These are phyloP conservation scores for Diaprepes abbreviatus DNA, from an alignment of 2,888 invertebrate genomes.

Conservation along the genomic window DNA sequence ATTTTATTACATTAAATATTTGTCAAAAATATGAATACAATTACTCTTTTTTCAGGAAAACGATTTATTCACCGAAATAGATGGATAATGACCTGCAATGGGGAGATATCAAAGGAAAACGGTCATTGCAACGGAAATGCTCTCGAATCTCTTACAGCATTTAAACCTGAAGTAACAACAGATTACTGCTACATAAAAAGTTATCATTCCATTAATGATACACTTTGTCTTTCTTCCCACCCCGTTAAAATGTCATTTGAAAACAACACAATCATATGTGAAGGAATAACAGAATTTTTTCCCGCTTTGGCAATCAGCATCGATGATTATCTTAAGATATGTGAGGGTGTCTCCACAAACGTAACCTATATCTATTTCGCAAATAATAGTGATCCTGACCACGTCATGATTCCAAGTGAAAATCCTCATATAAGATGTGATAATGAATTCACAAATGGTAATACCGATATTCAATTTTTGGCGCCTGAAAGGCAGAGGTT, in stretches of 20 bases:
- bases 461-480: slow-evolving; percentile 6
- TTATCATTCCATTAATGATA: slow-evolving; percentile 43
- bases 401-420: slow-evolving; percentile 46
- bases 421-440: slow-evolving; percentile 43
- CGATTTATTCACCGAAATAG: slow-evolving; percentile 46
- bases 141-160: slow-evolving; percentile 43
- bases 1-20: too few species aligned
- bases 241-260: slow-evolving; percentile 40
- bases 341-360: slow-evolving; percentile 36
- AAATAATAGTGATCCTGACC: slow-evolving; percentile 42
- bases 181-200: slow-evolving; percentile 50
- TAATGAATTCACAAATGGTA: slow-evolving; percentile 19
- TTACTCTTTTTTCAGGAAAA: slow-evolving; percentile 42
- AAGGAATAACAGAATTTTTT: slow-evolving; percentile 40
- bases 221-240: slow-evolving; percentile 46
- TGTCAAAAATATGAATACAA: too few species aligned
- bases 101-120: slow-evolving; percentile 45
- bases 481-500: slow-evolving; percentile 1
- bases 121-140: slow-evolving; percentile 48
- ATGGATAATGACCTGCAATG: slow-evolving; percentile 48
- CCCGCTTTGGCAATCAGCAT: slow-evolving; percentile 35
- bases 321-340: slow-evolving; percentile 43
- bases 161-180: slow-evolving; percentile 32
- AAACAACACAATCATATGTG: slow-evolving; percentile 41
- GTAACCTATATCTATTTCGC: slow-evolving; percentile 46